Evolutionary conservation across 1,140 invertebrate genomes (phyloP).

Genomic region (Panulirus ornatus): DNA sequence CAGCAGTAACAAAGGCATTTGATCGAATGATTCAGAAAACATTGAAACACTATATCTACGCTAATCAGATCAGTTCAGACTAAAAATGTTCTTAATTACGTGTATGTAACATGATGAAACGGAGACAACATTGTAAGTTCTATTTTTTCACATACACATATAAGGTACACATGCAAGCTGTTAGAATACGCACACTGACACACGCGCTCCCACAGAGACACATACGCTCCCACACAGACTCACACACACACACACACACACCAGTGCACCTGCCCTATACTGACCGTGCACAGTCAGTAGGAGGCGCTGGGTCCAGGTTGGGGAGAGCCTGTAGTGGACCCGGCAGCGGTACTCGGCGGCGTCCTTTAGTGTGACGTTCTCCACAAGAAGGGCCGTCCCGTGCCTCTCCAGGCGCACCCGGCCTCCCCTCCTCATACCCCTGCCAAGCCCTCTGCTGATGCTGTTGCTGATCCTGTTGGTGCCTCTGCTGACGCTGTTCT

Average conservation of each 20-base stretch:
- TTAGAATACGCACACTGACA: neutral
- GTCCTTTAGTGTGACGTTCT: slow-evolving; percentile 26
- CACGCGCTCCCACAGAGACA: neutral
- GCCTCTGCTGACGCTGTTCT: neutral
- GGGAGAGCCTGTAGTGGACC: slow-evolving; percentile 43
- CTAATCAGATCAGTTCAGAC: too few species aligned
- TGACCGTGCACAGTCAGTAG: slow-evolving; percentile 36
- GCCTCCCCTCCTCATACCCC: neutral
- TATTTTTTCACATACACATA: too few species aligned
- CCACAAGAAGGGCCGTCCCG: slow-evolving; percentile 35
- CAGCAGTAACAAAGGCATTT: too few species aligned
- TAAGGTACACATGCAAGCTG: too few species aligned
- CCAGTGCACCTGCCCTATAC: neutral
- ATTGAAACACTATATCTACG: too few species aligned
- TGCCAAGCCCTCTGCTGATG: neutral
- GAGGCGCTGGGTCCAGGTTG: slow-evolving; percentile 41
- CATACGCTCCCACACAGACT: neutral
- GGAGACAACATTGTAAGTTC: too few species aligned
- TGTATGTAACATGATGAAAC: too few species aligned
- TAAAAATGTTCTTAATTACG: too few species aligned
- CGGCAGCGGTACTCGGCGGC: slow-evolving; percentile 39
- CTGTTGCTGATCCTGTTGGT: neutral
- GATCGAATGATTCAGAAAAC: too few species aligned
- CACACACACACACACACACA: neutral
- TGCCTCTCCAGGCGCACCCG: slow-evolving; percentile 29